phyloP scores from a whole-genome alignment of 2,797 vertebrate genomes.

The Phyllotis vaccarum region DNA sequence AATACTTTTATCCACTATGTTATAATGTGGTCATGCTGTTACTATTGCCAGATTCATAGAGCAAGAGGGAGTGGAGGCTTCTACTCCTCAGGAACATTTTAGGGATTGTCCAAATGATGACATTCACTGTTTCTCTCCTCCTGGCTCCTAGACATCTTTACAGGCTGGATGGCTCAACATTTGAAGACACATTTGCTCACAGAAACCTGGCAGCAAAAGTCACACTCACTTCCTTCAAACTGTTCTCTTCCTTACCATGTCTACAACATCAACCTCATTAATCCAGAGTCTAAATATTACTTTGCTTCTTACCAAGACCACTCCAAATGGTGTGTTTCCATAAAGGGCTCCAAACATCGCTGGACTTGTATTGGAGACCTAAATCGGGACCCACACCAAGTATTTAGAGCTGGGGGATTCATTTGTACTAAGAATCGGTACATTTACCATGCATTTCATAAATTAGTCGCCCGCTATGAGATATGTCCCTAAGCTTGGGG shows the following conservation, averaged over 20 bases:
- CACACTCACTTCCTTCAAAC: conserved; percentile 91
- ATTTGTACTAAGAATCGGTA: conserved; percentile 91
- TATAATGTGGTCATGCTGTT: not conserved
- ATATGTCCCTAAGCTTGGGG: conserved; percentile 84
- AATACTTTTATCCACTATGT: conserved; percentile 37
- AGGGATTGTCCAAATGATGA: conserved; percentile 46
- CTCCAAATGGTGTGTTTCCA: conserved; percentile 96
- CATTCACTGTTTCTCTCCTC: conserved; percentile 50
- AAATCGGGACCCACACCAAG: conserved; percentile 91
- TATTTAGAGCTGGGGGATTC: conserved; percentile 93
- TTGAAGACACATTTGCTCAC: conserved; percentile 92
- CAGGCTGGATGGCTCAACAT: conserved; percentile 93
- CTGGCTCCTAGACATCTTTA: conserved; percentile 92
- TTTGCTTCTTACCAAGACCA: conserved; percentile 93
- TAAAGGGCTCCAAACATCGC: conserved; percentile 77
- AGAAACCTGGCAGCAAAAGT: conserved; percentile 92
- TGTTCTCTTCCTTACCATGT: conserved; percentile 93
- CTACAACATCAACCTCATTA: conserved; percentile 91
- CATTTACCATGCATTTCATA: conserved; percentile 92
- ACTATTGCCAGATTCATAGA: not conserved
- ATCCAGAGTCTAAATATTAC: conserved; percentile 80
- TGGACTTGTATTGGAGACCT: conserved; percentile 95
- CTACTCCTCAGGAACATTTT: conserved; percentile 50
- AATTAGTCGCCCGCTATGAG: conserved; percentile 88
- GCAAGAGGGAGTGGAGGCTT: conserved; percentile 22